Evolutionary conservation across 2,797 vertebrate species (phyloP).

Genomic region (Phoebastria nigripes): DNA sequence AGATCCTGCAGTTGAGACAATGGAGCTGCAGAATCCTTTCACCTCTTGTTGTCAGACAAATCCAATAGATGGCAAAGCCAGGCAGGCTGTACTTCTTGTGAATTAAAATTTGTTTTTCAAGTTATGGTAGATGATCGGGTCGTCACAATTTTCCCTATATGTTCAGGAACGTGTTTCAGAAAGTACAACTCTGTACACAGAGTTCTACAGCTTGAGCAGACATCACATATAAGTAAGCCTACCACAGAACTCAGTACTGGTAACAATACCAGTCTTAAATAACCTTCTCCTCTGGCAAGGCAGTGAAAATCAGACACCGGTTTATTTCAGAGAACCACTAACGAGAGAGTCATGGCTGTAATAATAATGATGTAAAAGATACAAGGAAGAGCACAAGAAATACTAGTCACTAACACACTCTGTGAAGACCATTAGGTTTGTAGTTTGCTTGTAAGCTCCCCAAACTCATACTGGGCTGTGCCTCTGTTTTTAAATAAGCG

Average conservation of each 20-base stretch:
- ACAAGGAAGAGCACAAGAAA: neutral
- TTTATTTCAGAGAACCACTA: neutral
- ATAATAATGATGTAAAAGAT: neutral
- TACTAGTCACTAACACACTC: neutral
- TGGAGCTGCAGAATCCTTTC: conserved; percentile 74
- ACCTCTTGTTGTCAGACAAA: conserved; percentile 76
- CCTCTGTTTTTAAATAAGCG: neutral
- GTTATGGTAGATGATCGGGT: conserved; percentile 17
- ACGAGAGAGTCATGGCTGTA: rapidly evolving
- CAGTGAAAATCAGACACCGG: neutral
- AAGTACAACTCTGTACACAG: neutral
- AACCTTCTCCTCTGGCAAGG: neutral
- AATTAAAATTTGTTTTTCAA: conserved; percentile 50
- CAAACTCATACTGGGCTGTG: neutral
- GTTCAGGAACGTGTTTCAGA: neutral
- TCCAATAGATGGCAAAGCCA: conserved; percentile 67
- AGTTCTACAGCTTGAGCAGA: neutral
- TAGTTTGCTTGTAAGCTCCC: neutral
- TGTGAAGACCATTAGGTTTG: neutral
- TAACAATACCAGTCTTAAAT: neutral
- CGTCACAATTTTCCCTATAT: neutral
- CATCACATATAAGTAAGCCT: rapidly evolving
- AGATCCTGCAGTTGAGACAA: conserved; percentile 77
- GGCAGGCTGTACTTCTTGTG: conserved; percentile 53
- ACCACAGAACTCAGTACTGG: rapidly evolving